These are phyloP conservation scores for Rhyzopertha dominica DNA, from an alignment of 1,140 invertebrate species.

Conservation along the genomic window DNA sequence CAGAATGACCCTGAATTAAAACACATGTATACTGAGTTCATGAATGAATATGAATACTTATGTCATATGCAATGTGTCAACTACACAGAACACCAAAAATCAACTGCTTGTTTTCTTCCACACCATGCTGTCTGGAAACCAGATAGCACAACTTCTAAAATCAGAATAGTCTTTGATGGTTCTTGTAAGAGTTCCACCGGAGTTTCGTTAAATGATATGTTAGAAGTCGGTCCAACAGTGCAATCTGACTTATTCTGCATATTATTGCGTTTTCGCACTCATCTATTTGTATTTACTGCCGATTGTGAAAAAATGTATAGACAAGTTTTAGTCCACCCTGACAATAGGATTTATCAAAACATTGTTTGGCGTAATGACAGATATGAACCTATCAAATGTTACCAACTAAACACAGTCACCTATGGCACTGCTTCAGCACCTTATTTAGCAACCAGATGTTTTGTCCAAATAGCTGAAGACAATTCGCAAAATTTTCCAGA, in stretches of 20 bases:
- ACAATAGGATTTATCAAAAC: constrained; percentile 33
- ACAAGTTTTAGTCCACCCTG: constrained; percentile 30
- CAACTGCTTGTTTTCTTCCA: constrained; percentile 33
- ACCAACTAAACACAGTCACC: constrained; percentile 24
- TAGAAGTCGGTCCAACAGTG: constrained; percentile 12
- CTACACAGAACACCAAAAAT: background rate
- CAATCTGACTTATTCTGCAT: constrained; percentile 26
- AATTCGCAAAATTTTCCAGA: constrained; percentile 19
- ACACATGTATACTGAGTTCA: constrained; percentile 32
- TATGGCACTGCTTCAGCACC: constrained; percentile 35
- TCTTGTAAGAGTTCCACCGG: constrained; percentile 22
- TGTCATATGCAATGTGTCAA: constrained; percentile 33
- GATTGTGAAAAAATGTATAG: constrained; percentile 34
- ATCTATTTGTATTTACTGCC: constrained; percentile 23
- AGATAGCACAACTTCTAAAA: constrained; percentile 25
- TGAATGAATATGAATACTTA: constrained; percentile 35
- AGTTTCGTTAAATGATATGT: constrained; percentile 26
- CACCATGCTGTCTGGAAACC: constrained; percentile 36
- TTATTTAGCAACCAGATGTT: constrained; percentile 37
- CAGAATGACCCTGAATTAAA: constrained; percentile 11
- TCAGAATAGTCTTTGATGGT: constrained; percentile 37
- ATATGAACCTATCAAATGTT: constrained; percentile 12
- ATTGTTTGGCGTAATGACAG: constrained; percentile 34
- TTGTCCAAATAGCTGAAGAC: constrained; percentile 34
- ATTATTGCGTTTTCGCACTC: constrained; percentile 43